These are phyloP conservation scores for Poecilus cupreus DNA, from an alignment of 2,888 invertebrate species.

Conservation along the genomic window DNA sequence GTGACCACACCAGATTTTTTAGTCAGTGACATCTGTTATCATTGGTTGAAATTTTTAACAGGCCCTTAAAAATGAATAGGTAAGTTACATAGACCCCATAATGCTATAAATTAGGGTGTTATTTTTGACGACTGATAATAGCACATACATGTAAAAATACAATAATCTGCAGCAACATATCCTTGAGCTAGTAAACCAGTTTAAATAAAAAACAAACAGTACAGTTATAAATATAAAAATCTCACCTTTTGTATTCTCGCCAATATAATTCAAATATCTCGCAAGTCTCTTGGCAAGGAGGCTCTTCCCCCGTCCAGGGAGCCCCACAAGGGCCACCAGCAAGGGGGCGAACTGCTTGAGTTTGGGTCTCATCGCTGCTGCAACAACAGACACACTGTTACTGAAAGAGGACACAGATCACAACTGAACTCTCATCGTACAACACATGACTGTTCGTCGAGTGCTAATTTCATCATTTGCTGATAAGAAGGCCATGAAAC, in stretches of 20 bases:
- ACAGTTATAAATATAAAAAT: neutral
- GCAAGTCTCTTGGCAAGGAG: slow-evolving; percentile 91
- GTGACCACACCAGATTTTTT: too few species aligned
- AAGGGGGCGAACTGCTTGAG: slow-evolving; percentile 80
- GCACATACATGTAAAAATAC: too few species aligned
- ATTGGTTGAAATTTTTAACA: too few species aligned
- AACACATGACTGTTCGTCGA: neutral
- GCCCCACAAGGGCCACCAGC: slow-evolving; percentile 91
- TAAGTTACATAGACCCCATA: too few species aligned
- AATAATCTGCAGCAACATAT: too few species aligned
- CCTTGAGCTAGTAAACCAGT: neutral
- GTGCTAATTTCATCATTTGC: slow-evolving; percentile 2
- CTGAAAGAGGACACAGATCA: neutral
- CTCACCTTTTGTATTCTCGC: slow-evolving; percentile 87
- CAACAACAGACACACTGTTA: neutral
- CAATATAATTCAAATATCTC: slow-evolving; percentile 93
- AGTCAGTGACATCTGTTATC: too few species aligned
- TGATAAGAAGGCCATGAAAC: slow-evolving; percentile 24
- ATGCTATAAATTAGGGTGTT: too few species aligned
- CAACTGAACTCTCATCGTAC: neutral
- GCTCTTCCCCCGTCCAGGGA: slow-evolving; percentile 95
- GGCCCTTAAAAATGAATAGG: too few species aligned
- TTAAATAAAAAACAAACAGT: neutral
- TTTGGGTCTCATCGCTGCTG: slow-evolving; percentile 64
- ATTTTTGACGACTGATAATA: too few species aligned